Percentiles rank a stretch among this genome's conserved stretches.
Evolutionary conservation across 2,113 vertebrate species (phyloP).

Genomic region (Bubo blakistoni): DNA sequence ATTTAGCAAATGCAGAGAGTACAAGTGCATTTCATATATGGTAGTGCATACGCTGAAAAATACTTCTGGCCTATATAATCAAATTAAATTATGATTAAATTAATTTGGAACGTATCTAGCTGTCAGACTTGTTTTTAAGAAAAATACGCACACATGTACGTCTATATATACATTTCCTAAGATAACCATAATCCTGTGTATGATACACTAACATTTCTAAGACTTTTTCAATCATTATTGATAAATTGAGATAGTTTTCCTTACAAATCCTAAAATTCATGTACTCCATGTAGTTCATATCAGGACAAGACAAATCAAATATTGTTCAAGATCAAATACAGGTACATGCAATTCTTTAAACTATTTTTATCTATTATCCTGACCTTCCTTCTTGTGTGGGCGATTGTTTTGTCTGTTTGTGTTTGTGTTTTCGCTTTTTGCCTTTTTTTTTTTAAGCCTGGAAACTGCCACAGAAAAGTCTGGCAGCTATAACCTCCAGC

Average conservation of each 20-base stretch:
- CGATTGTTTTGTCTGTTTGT: background rate
- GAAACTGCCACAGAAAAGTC: slow-evolving; percentile 68
- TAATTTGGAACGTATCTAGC: background rate
- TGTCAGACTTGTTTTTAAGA: background rate
- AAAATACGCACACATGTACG: background rate
- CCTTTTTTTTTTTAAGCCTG: background rate
- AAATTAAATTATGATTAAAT: background rate
- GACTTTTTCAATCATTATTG: background rate
- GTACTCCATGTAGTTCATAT: background rate
- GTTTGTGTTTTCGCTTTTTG: background rate
- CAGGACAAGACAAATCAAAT: background rate
- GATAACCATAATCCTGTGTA: background rate
- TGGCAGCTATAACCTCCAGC: slow-evolving; percentile 71
- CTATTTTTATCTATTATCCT: background rate
- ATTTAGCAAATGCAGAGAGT: background rate
- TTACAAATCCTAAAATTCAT: background rate
- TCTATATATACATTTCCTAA: background rate
- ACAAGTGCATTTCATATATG: background rate
- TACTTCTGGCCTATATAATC: background rate
- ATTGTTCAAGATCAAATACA: background rate
- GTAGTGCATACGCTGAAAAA: background rate
- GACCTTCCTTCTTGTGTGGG: background rate
- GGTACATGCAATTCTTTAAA: slow-evolving; percentile 22
- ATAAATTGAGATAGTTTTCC: background rate
- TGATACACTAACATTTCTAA: background rate